Percentiles rank a stretch among this genome's conserved stretches.
Evolutionary conservation across 1,140 invertebrate species (phyloP).

Genomic region (Globodera rostochiensis): DNA sequence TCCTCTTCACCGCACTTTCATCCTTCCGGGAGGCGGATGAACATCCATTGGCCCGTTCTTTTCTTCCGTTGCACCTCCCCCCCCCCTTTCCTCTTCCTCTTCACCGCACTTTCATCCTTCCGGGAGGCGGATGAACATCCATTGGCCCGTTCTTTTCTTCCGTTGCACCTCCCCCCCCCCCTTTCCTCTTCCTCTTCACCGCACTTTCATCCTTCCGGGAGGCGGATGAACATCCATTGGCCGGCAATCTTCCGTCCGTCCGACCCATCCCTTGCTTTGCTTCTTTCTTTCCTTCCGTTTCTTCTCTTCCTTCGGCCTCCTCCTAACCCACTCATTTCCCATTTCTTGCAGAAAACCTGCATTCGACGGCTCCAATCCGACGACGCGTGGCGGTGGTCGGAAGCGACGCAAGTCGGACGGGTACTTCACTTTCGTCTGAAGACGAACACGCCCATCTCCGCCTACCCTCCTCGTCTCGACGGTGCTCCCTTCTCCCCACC

Average conservation of each 20-base stretch:
- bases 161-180: slow-evolving; percentile 8
- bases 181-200: neutral
- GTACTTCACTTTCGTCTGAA: slow-evolving; percentile 65
- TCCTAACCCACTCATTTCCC: neutral
- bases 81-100: slow-evolving; percentile 5
- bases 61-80: slow-evolving; percentile 1
- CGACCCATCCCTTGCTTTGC: neutral
- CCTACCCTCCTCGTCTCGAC: neutral
- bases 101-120: neutral
- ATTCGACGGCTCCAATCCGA: slow-evolving; percentile 63
- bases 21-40: slow-evolving; percentile 6
- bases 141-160: neutral
- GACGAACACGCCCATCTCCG: neutral
- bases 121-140: slow-evolving; percentile 8
- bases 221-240: neutral
- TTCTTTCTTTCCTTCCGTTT: neutral
- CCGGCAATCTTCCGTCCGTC: neutral
- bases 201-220: slow-evolving; percentile 2
- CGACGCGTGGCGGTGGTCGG: slow-evolving; percentile 50
- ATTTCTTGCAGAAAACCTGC: slow-evolving; percentile 25
- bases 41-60: neutral
- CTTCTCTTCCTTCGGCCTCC: neutral
- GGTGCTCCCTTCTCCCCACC: neutral
- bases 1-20: slow-evolving; percentile 2
- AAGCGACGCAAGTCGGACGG: slow-evolving; percentile 64